Base-by-base conservation (phyloP, 2,888 invertebrate species). In the Galeruca laticollis region DNA sequence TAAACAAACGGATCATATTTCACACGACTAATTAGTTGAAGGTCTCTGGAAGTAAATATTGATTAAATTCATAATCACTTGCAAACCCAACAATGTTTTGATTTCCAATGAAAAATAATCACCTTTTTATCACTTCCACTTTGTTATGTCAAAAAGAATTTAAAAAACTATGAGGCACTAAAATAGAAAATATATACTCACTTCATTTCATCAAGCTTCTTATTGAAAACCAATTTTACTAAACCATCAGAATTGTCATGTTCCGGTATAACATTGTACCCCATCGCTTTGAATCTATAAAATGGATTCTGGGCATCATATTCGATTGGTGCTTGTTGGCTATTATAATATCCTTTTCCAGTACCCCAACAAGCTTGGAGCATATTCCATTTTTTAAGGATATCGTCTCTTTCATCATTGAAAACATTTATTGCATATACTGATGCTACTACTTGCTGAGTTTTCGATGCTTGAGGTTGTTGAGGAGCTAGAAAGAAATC, bases 361-460 rank as follows among this genome's bases (percentile, higher is more conserved):
- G 90, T 91, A 18, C 95, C 96, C 94, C 94, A 94, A 73, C 93
- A 90, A 0, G 95, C 94, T 85, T 98, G 98, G 60, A 99, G 87
- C 80, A 97, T 92, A 85, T 99, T 99, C 94, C 97, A 97, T 82
- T 95, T 94, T 2, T 96, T 96, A 35, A 99, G 88, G 33, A 97
- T 93, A 70, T 93, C 92, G 83, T 99, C 99, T 40, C 98, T 88
- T 82, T 99, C 99, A 84, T 99, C 99, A 15, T 96, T 96, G 83
- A 94, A 99, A 60, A 98, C 90, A 61, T 91, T 91, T 72, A 85
- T 84, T 0, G 83, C 81, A 63, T 84, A 85, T 60, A 85, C 82
- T 0, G 85, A 85, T 0, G 87, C 88, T 65, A 89, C 88, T n/a
- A 84, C 86, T 74, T 85, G 86, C 71, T 84, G 85, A 31, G 79